Percentiles rank a stretch among this genome's conserved stretches.
Evolutionary conservation across 2,113 vertebrate genomes (phyloP).

Genomic region (Lynx canadensis): DNA sequence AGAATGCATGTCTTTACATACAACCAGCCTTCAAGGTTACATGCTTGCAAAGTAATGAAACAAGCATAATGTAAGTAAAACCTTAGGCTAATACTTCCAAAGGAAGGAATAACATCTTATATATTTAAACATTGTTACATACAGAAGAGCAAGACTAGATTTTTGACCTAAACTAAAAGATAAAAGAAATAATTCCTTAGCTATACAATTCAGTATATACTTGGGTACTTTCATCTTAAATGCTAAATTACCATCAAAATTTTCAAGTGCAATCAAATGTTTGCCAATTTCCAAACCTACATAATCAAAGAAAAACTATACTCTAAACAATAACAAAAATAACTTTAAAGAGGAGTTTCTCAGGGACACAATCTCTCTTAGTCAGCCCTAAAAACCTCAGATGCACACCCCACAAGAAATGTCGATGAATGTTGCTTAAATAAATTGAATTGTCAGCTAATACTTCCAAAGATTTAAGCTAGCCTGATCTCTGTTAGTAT

Average conservation of each 20-base stretch:
- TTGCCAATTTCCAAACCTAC: not conserved
- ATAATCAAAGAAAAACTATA: not conserved
- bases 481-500: not conserved
- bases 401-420: not conserved
- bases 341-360: not conserved
- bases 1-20: constrained; percentile 30
- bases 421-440: not conserved
- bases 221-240: not conserved
- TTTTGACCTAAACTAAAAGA: constrained; percentile 45
- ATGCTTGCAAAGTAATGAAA: constrained; percentile 25
- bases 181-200: not conserved
- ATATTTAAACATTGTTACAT: not conserved
- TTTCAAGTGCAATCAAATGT: not conserved
- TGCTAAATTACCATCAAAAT: not conserved
- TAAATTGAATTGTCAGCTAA: not conserved
- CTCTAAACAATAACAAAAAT: not conserved
- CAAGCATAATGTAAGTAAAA: not conserved
- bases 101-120: not conserved
- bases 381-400: not conserved
- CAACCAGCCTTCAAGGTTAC: not conserved
- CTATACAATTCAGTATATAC: not conserved
- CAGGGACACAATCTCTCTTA: not conserved
- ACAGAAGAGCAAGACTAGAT: not conserved
- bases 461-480: not conserved
- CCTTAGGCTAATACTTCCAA: not conserved